A percentile compares a stretch with the other conserved stretches of the same genome.
Evolutionary conservation across 2,888 invertebrate species (phyloP).

Genomic region (Kuschelorhynchus macadamiae): DNA sequence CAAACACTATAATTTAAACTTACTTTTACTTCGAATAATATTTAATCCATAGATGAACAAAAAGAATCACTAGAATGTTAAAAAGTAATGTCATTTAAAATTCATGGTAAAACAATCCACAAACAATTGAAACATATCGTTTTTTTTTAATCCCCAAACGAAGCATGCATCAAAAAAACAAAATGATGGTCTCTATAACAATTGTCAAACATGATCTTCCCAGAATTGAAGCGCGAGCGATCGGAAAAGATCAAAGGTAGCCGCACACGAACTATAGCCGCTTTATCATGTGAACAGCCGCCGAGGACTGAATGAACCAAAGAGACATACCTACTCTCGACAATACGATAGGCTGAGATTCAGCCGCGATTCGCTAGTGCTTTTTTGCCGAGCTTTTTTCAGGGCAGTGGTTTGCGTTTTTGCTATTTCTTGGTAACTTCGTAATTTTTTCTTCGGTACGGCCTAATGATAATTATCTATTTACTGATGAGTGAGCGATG

Average conservation of each 20-base stretch:
- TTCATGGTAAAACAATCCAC: constrained; percentile 8
- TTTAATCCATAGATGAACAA: constrained; percentile 30
- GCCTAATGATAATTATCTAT: too few relatives aligned
- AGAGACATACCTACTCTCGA: constrained; percentile 44
- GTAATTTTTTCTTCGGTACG: too few relatives aligned
- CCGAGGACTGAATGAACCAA: constrained; percentile 48
- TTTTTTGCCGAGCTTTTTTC: constrained; percentile 31
- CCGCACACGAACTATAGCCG: constrained; percentile 25
- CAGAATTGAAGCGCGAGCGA: constrained; percentile 32
- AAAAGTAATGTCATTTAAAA: neutral
- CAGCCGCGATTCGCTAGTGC: constrained; percentile 13
- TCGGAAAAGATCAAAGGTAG: constrained; percentile 42
- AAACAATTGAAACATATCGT: constrained; percentile 12
- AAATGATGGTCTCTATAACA: constrained; percentile 14
- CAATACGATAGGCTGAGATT: constrained; percentile 30
- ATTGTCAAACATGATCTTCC: constrained; percentile 37
- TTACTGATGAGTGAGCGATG: too few relatives aligned
- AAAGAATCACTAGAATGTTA: constrained; percentile 4
- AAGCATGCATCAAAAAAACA: constrained; percentile 23
- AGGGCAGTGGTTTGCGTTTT: constrained; percentile 6
- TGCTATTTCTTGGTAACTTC: neutral
- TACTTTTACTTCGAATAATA: constrained; percentile 13
- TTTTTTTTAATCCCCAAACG: constrained; percentile 28
- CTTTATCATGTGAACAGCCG: constrained; percentile 45
- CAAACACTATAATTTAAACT: neutral